Evolutionary conservation across 2,113 vertebrate genomes (phyloP), one percentile per base, ranked within the genome.

Genomic region (Ceyx margarethae): DNA sequence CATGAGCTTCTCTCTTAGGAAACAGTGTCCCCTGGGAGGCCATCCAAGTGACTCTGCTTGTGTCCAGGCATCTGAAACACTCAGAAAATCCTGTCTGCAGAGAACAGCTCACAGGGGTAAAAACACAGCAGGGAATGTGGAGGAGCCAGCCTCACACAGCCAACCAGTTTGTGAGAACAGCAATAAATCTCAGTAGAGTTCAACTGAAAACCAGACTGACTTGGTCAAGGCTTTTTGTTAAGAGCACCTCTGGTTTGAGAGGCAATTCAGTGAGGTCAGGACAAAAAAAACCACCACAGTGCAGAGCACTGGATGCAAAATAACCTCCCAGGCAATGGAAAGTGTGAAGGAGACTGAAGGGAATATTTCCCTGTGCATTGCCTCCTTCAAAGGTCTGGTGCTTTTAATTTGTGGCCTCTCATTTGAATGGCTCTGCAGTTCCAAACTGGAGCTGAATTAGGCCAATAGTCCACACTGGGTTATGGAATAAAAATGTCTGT

Each of bases 271-370:
- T 5, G 15, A 33, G 28, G 37, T 53, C 25, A 57, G 50, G 40
- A 48, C 13, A 57, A 68, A 73, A 60, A 2, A 37, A 37, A 37
- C 10, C 10, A 1, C 10, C 3, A 2, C 0, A 6, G 48, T 42
- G 60, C 20, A 42, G 8, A 68, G 35, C n/a, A 77, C 17, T 14
- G 50, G 62, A 72, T 8, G 16, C 61, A 15, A 51, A 51, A 7
- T 50, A 22, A 21, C 48, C 48, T 50, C 22, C 48, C 22, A 14
- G 42, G 37, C 50, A 61, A 74, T 67, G 66, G 23, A 21, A 76
- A 87, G 6, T 7, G 6, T 68, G 22, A 58, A 66, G 53, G 28
- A 65, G 53, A n/a, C 25, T 3, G 6, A 60, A 71, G 16, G 15
- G 56, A 75, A 19, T 53, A 79, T 15, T 90, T 81, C 31, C 54